Evolutionary conservation across 2,888 invertebrate species (phyloP), one percentile per base, ranked within the genome.

Genomic region (Tachina grossa): DNA sequence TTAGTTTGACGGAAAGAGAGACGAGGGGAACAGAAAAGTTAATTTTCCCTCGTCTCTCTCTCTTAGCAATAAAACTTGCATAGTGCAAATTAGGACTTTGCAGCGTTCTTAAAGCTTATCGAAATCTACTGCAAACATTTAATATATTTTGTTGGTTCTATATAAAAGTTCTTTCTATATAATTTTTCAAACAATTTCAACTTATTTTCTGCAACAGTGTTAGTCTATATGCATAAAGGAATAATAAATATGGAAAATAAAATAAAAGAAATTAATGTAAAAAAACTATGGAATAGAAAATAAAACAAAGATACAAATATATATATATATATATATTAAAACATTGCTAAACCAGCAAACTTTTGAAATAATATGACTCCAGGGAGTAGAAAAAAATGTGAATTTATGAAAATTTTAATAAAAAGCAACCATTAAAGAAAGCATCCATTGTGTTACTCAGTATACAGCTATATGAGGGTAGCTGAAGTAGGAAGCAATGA

Each of bases 361-460:
- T 85, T 85, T 79, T 76, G 51, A 55, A 80, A 76, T 80, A 72
- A 85, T 83, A 72, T 79, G 80, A 85, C 83, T 61, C 72, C 76
- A 63, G 83, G 79, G 85, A 85, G 41, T 51, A 76, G 49, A 43
- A 22, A 75, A 77, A 83, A 76, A 77, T 75, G 72, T 66, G 68
- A 85, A 85, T 79, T 83, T 85, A 79, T 85, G 78, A 76, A 85
- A 80, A 76, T 85, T 76, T 85, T 85, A 76, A 80, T 72, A 72
- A 85, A 85, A 83, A 79, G 31, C 5, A 31, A 63, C 79, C 79
- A 83, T 85, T 85, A 80, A 76, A 83, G 66, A 43, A 80, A 85
- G 80, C 85, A 75, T 77, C 80, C 66, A 49, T 47, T 83, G 68
- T 65, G 53, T 59, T 43, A 4, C 5, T 57, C 11, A 19, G 13